Evolutionary conservation across 2,113 vertebrate species (phyloP).

Genomic region (Thalassarche chlororhynchos): DNA sequence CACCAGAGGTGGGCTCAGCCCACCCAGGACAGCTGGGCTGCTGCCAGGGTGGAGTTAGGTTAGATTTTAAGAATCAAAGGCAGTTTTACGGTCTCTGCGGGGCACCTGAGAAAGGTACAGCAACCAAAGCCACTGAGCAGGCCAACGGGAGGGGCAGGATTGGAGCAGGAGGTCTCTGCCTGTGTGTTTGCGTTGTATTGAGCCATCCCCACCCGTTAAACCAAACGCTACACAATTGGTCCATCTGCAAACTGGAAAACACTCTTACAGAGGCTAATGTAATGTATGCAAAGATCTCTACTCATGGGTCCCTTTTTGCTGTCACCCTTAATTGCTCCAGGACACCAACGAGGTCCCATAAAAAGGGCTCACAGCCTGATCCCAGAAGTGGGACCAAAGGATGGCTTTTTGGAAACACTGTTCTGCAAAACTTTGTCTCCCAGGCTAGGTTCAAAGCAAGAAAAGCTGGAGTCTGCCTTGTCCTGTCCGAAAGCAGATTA

Average conservation of each 20-base stretch:
- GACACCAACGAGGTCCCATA: background rate
- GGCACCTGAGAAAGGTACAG: no score
- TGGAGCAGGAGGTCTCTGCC: background rate
- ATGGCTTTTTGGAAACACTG: background rate
- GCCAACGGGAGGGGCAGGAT: background rate
- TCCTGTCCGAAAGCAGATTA: background rate
- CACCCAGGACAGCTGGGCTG: background rate
- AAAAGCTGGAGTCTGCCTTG: background rate
- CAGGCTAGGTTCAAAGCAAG: background rate
- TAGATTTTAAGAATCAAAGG: background rate
- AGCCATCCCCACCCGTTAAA: background rate
- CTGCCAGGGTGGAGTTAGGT: background rate
- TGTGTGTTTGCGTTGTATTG: accelerated
- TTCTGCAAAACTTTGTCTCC: background rate
- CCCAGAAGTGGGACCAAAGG: background rate
- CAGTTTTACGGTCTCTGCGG: background rate
- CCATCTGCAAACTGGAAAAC: background rate
- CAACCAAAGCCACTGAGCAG: accelerated
- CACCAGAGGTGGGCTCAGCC: background rate
- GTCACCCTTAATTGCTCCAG: no score
- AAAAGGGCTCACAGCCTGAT: background rate
- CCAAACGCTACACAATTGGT: background rate
- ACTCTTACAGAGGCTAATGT: no score
- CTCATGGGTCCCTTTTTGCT: background rate
- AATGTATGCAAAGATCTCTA: background rate